Base-by-base conservation (phyloP, 2,797 vertebrate genomes). In the Crossoptilon crossoptilon region DNA sequence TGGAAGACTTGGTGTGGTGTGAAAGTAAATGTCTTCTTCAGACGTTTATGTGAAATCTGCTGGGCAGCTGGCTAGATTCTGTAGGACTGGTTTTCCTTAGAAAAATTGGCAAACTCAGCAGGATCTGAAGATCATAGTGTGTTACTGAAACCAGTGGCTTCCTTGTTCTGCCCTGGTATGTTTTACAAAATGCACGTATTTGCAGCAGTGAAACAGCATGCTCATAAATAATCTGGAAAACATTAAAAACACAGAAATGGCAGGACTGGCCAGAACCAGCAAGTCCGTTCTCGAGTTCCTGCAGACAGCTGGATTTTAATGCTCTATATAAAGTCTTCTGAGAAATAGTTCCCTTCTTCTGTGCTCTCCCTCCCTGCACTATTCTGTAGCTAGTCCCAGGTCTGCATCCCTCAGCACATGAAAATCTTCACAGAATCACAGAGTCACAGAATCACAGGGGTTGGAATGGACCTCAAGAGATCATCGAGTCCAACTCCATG, bases 191-290 rank as follows among this genome's bases (percentile, higher is more conserved):
- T 51, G 41, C n/a, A 81, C 81, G 22, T 69, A 81, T 73, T 76
- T 84, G 17, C n/a, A 56, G 11, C 44, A 69, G 15, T 60, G 49
- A 77, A 73, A 26, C 1, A 2, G 7, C 33, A 49, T 37, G 39
- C 27, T 55, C 17, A n/a, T 49, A 87, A 81, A 74, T 88, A 73
- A 83, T 56, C 10, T 9, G 44, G n/a, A n/a, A 83, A 91, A 60
- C 31, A 4, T 27, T 74, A 79, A 93, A 83, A 68, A 4, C 0
- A 18, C 13, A 44, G 35, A 69, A 90, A 82, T 14, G 6, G 3
- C 7, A 59, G 33, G 6, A 10, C 16, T 84, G 66, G 19, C 9
- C 14, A 24, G 17, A 51, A 26, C 8, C n/a, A 68, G 21, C 13
- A 71, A 33, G 26, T 79, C 31, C 48, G 6, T 24, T 49, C 12